These are phyloP conservation scores for Elaphurus davidianus DNA, from an alignment of 2,113 vertebrate genomes.

Conservation along the genomic window DNA sequence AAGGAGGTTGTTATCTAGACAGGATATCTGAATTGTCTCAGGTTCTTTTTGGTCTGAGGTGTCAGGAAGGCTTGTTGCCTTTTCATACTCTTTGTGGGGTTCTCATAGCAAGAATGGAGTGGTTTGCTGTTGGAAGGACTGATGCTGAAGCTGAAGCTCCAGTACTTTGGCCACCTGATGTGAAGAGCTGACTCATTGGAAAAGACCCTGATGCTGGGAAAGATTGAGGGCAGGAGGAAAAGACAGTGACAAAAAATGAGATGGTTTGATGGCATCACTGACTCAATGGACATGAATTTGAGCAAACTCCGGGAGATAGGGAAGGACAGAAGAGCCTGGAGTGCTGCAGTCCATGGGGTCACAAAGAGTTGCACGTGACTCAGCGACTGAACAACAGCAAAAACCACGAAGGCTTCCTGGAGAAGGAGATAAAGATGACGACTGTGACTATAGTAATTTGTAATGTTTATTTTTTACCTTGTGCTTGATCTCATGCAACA, in stretches of 20 bases:
- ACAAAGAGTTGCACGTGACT: not conserved
- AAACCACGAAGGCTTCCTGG: not conserved
- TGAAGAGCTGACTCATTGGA: not conserved
- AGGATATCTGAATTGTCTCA: not conserved
- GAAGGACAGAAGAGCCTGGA: not conserved
- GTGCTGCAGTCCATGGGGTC: not conserved
- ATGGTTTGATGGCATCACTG: not conserved
- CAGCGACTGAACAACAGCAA: accelerated
- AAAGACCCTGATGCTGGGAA: not conserved
- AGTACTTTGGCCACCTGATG: not conserved
- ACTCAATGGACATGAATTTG: not conserved
- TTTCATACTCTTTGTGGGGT: not conserved
- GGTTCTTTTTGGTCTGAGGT: not conserved
- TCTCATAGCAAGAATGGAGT: not conserved
- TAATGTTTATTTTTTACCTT: not conserved
- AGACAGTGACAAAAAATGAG: not conserved
- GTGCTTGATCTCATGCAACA: not conserved
- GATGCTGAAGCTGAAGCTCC: not conserved
- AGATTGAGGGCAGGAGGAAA: not conserved
- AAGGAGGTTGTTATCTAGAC: not conserved
- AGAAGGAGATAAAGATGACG: not conserved
- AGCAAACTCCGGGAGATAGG: not conserved
- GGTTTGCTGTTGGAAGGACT: not conserved
- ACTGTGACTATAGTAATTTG: not conserved
- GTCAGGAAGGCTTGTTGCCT: not conserved